phyloP scores from a whole-genome alignment of 2,113 vertebrate genomes.

The Elgaria multicarinata region DNA sequence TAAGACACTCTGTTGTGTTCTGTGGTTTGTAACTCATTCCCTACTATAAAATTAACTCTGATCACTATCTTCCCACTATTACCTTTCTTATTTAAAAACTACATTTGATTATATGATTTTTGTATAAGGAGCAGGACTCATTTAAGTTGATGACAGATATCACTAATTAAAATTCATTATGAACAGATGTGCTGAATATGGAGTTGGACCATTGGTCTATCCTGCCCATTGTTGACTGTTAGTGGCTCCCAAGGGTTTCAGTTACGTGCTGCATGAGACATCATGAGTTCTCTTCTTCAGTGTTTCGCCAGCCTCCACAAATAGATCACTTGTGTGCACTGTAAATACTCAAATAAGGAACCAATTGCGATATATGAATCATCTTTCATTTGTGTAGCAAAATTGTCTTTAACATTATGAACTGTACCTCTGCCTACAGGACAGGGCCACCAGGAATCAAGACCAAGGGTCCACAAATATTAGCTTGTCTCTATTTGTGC shows the following conservation, averaged over 20 bases:
- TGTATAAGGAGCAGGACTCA: background rate
- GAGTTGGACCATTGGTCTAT: no score
- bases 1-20: background rate
- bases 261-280: no score
- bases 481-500: background rate
- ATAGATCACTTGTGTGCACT: background rate
- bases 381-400: background rate
- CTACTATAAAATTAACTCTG: constrained; percentile 9
- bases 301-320: background rate
- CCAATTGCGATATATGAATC: background rate
- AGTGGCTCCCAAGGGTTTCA: background rate
- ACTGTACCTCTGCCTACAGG: background rate
- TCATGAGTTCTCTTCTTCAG: background rate
- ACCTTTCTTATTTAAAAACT: background rate
- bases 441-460: background rate
- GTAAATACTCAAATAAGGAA: background rate
- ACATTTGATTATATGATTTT: background rate
- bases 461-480: background rate
- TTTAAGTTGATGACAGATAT: background rate
- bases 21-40: background rate
- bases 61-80: constrained; percentile 24
- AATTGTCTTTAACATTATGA: background rate
- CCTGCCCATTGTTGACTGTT: background rate
- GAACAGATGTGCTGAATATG: background rate
- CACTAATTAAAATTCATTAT: background rate